phyloP scores from a whole-genome alignment of 2,888 invertebrate genomes.

The Parnassius mnemosyne region DNA sequence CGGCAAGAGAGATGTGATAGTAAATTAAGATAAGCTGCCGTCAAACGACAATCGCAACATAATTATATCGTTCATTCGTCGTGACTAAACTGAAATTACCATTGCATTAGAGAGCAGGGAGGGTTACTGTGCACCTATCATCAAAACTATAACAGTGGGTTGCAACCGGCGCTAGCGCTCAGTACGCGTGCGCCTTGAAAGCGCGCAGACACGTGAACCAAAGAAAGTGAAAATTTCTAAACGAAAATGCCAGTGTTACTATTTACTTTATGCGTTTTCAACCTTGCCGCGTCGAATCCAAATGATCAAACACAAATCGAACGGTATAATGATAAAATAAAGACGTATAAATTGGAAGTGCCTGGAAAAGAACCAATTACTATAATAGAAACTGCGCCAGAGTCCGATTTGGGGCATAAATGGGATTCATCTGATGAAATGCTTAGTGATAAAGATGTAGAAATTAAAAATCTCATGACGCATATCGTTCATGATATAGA shows the following conservation, averaged over 20 bases:
- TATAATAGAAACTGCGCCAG: conserved; percentile 74
- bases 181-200: conserved; percentile 63
- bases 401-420: conserved; percentile 37
- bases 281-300: conserved; percentile 49
- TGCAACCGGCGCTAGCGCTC: conserved; percentile 56
- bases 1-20: conserved; percentile 69
- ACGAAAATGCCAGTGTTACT: conserved; percentile 71
- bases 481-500: conserved; percentile 66
- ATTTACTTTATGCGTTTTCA: conserved; percentile 54
- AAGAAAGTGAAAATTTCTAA: conserved; percentile 67
- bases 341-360: conserved; percentile 77
- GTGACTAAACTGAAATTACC: conserved; percentile 73
- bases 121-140: conserved; percentile 69
- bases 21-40: conserved; percentile 70
- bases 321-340: conserved; percentile 63
- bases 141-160: conserved; percentile 75
- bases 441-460: conserved; percentile 47
- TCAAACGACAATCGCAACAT: conserved; percentile 70
- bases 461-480: conserved; percentile 66
- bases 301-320: conserved; percentile 55
- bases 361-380: conserved; percentile 80
- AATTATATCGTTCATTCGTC: conserved; percentile 76
- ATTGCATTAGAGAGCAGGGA: conserved; percentile 74
- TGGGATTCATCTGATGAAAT: conserved; percentile 39
- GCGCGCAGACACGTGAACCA: conserved; percentile 61